Base-by-base conservation (phyloP, 1,140 invertebrate species). In the Hetaerina americana region DNA sequence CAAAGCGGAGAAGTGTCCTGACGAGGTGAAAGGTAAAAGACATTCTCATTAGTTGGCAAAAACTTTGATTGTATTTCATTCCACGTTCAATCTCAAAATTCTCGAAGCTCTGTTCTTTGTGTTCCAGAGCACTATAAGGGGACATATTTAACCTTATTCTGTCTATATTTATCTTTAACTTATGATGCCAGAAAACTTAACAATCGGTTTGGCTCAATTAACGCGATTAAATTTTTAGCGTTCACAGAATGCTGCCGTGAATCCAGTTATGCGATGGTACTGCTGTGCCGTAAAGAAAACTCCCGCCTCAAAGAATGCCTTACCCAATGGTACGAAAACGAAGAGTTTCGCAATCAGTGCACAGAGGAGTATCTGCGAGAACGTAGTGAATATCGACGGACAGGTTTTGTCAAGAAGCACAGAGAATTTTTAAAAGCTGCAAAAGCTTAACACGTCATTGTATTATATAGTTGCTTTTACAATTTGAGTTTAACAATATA, bases 291-390 rank as follows among this genome's bases (percentile, higher is more conserved):
- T 75, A 79, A 86, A 76, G 82, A 92, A 82, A 94, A 92, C 78
- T 78, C 81, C 5, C 79, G 76, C 0, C 77, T 96, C 27, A 88
- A 87, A 79, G 80, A 84, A 2, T 96, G 94, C 79, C 79, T 94
- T 2, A 76, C 81, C 3, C 81, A 79, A 25, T 95, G 93, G 94
- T 95, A 88, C 79, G 76, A 86, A 71, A 85, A 96, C 82, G 84
- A 90, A 76, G 84, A 86, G 0, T 94, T 96, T 75, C 86, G 83
- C 77, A 83, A 89, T 68, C 75, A 86, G 73, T 94, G 92, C 77
- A 90, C 82, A 72, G 81, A 92, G 75, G 85, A 92, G 79, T 96
- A 96, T 84, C 83, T 96, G 75, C 77, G 87, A 27, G 90, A 95
- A 80, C 85, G 94, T 77, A 87, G 87, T 74, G 88, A 93, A 80